Evolutionary conservation across 2,888 invertebrate genomes (phyloP), one percentile per base, ranked within the genome.

Genomic region (Melinaea marsaeus): DNA sequence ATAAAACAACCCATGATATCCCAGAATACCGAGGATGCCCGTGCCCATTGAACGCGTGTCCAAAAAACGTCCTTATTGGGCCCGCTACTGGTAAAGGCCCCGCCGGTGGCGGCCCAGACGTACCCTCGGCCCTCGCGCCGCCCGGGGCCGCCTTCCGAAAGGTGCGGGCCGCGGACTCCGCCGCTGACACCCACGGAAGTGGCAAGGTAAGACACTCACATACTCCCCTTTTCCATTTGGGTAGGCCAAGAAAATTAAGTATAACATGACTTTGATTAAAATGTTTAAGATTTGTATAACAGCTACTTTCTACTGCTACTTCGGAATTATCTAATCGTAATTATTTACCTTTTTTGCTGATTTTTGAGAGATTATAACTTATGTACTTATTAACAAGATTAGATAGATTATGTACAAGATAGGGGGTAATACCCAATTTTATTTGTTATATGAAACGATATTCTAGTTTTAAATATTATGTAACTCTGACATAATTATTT

Each of bases 31-130:
- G 89, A 74, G 92, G 93, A 90, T 96, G 97, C 90, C 95, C 96
- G 79, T 97, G 96, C 93, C 96, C 96, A 92, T 94, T 96, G 93
- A 96, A 96, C 92, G 94, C 96, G 94, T 97, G 96, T 97, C 96
- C 97, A 97, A 97, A 97, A 97, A 97, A 97, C 97, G 97, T 95
- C 95, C 96, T 94, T 96, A 96, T 96, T 97, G 97, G 97, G 94
- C 96, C 96, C 95, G 96, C 95, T 96, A 96, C 96, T 96, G 96
- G 96, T 96, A 96, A 95, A 94, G 94, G 95, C 95, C 96, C 96
- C 93, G 91, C 92, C 90, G 91, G 93, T 91, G 91, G 91, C 92
- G 93, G 91, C 90, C 90, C 88, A 74, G 88, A 88, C 82, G 79
- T 83, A 57, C 78, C 83, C 72, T 78, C 83, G 66, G 81, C 86